phyloP scores from a whole-genome alignment of 1,140 invertebrate genomes.

The Drosophila biarmipes region DNA sequence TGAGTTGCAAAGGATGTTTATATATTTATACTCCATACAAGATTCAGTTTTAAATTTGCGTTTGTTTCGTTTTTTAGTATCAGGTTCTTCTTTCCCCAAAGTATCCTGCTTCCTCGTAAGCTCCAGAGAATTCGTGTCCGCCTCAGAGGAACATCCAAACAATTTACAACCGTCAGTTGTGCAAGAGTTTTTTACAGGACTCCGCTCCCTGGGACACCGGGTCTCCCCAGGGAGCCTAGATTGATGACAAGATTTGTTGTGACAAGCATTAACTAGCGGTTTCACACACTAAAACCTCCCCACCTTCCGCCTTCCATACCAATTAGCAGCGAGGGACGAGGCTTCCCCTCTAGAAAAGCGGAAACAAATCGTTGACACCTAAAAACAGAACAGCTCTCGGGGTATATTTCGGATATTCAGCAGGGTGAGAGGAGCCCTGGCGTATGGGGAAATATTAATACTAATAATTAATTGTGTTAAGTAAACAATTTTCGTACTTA shows the following conservation, averaged over 20 bases:
- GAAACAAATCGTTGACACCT: slow-evolving; percentile 68
- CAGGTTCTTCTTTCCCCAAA: not conserved
- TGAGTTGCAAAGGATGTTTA: no score
- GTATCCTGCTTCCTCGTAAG: not conserved
- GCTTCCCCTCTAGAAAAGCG: slow-evolving; percentile 19
- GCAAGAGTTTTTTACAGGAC: slow-evolving; percentile 59
- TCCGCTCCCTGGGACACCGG: not conserved
- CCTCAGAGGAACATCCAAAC: slow-evolving; percentile 7
- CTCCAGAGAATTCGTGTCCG: slow-evolving; percentile 54
- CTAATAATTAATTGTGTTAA: slow-evolving; percentile 78
- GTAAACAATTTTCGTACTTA: slow-evolving; percentile 45
- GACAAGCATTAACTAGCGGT: slow-evolving; percentile 78
- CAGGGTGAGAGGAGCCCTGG: slow-evolving; percentile 3
- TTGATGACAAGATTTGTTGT: slow-evolving; percentile 81
- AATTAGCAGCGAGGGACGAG: slow-evolving; percentile 52
- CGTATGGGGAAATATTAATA: slow-evolving; percentile 62
- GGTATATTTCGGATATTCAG: not conserved
- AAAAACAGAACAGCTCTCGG: slow-evolving; percentile 39
- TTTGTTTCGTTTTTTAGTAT: not conserved
- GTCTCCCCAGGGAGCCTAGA: slow-evolving; percentile 30
- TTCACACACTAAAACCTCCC: slow-evolving; percentile 53
- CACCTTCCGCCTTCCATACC: slow-evolving; percentile 12
- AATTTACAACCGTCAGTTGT: slow-evolving; percentile 69
- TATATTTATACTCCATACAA: no score
- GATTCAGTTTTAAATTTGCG: no score